Evolutionary conservation across 2,888 invertebrate species (phyloP), one percentile per base, ranked within the genome.

Genomic region (Torymus tubicola): DNA sequence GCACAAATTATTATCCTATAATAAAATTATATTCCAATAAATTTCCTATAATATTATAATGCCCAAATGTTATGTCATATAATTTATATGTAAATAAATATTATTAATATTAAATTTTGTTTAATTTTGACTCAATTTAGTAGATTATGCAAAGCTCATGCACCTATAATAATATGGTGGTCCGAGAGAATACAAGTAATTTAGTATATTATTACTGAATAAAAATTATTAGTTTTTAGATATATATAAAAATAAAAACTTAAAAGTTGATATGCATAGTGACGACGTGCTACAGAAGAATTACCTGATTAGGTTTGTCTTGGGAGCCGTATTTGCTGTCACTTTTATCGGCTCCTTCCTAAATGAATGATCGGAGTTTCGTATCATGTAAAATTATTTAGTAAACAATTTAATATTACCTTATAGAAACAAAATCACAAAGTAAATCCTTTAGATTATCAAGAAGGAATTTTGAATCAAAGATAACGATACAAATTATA

Each of bases 241-340:
- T 64, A 18, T 16, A 31, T 50, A 18, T 11, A 52, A 12, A 18
- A 72, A 74, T 5, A 55, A 10, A 24, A 53, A 21, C 21, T 21
- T 53, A 70, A 63, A 60, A 65, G 14, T 42, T 58, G 12, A 50
- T 71, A 58, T 67, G 50, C 55, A 64, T 71, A 80, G 68, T 72
- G 74, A 57, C 68, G 65, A 65, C 53, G 64, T 78, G 77, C 65
- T 73, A 42, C 73, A 71, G 63, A 80, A 74, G 69, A 73, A 67
- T 81, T 78, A 96, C 93, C 91, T 97, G 97, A 88, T 97, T 97
- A 3, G 97, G 97, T 91, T 97, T 97, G 87, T 98, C 98, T 91
- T 96, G 97, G 78, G 95, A 95, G 50, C 97, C 97, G 91, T 97
- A 97, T 91, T 98, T 98, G 84, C 97, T 93, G 87, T 98, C 98